Conservation (phyloP, 35 echinoderm and acorn worm genomes). For the Chiridota heheva region DNA sequence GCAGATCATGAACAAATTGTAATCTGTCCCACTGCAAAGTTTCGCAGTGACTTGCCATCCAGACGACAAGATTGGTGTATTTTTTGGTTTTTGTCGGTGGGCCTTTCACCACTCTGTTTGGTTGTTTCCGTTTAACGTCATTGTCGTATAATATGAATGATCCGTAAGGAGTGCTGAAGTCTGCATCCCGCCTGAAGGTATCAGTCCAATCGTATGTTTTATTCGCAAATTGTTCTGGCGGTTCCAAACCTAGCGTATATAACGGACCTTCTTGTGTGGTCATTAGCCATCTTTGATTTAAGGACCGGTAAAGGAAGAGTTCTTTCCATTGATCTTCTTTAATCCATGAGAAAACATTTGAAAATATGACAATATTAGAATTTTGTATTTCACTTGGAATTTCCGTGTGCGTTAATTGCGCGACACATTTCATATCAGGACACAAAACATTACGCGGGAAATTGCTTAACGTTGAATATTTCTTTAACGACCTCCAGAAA, state of each 20-base stretch:
- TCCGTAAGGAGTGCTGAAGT: conserved; percentile 24
- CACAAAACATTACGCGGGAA: conserved; percentile 6
- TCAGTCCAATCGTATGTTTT: conserved; percentile 32
- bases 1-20: conserved; percentile 18
- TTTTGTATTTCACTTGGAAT: conserved; percentile 6
- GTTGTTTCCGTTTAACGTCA: background rate
- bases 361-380: conserved; percentile 25
- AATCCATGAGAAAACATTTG: conserved; percentile 37
- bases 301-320: conserved; percentile 5
- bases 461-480: conserved; percentile 16
- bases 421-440: background rate
- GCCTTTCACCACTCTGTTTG: background rate
- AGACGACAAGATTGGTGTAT: conserved; percentile 14
- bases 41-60: conserved; percentile 41
- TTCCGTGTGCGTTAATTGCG: conserved; percentile 7
- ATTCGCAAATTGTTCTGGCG: background rate
- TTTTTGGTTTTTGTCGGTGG: conserved; percentile 7
- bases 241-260: conserved; percentile 17
- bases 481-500: conserved; percentile 19
- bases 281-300: conserved; percentile 37
- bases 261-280: conserved; percentile 23
- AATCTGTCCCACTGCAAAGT: conserved; percentile 29
- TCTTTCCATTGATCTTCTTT: background rate
- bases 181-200: conserved; percentile 33
- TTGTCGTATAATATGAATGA: background rate